Percentiles rank a stretch among this genome's conserved stretches.
These are phyloP conservation scores for Perdita meconis DNA, from an alignment of 2,888 invertebrate species.

Conservation along the genomic window DNA sequence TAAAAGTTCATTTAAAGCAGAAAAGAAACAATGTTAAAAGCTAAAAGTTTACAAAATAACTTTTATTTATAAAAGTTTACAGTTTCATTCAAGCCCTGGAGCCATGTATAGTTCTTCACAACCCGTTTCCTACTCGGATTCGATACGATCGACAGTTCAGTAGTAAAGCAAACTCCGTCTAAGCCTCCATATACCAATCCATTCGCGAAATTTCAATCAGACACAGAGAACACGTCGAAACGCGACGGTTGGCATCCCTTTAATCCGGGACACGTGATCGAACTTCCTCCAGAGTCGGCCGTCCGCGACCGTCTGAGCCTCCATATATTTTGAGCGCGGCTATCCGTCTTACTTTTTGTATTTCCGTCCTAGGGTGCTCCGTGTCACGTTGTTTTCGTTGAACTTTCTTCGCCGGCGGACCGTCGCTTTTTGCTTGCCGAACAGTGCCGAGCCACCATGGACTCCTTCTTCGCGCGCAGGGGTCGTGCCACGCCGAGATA, in stretches of 20 bases:
- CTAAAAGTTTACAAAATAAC: too few relatives aligned
- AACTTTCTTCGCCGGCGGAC: slow-evolving; percentile 41
- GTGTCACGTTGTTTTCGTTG: slow-evolving; percentile 57
- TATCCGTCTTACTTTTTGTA: slow-evolving; percentile 64
- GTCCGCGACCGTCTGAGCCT: slow-evolving; percentile 26
- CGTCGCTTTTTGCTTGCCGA: slow-evolving; percentile 29
- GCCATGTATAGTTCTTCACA: too few relatives aligned
- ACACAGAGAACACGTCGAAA: background rate
- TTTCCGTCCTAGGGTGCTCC: slow-evolving; percentile 55
- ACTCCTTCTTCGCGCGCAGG: slow-evolving; percentile 1
- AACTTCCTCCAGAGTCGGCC: slow-evolving; percentile 28
- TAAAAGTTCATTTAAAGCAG: too few relatives aligned
- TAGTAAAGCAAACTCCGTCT: too few relatives aligned
- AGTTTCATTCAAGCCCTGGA: too few relatives aligned
- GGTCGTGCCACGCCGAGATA: slow-evolving; percentile 26
- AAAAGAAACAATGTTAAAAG: too few relatives aligned
- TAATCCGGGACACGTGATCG: slow-evolving; percentile 58
- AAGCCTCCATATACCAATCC: background rate
- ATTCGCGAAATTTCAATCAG: background rate
- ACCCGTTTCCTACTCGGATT: too few relatives aligned
- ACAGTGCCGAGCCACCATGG: slow-evolving; percentile 1
- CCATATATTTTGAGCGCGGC: slow-evolving; percentile 62
- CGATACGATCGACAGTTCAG: too few relatives aligned
- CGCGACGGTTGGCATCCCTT: slow-evolving; percentile 27
- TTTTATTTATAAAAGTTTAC: too few relatives aligned